Conservation (phyloP, 2,113 vertebrate species). For the Thalassarche chlororhynchos region DNA sequence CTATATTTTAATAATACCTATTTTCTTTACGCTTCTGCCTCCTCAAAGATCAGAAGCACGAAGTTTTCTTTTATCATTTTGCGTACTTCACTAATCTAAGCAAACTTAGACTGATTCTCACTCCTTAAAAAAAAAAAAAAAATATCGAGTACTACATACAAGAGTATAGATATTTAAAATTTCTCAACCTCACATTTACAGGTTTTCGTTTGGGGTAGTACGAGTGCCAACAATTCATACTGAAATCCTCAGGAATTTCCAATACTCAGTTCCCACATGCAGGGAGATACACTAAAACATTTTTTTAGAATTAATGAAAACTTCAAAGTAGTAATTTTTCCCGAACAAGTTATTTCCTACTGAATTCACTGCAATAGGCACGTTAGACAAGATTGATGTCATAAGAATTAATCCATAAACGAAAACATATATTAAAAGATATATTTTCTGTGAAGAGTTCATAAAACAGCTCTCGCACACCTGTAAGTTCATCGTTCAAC, state of each 20-base stretch:
- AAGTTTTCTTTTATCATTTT: not conserved
- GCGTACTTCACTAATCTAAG: not conserved
- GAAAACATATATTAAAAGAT: not conserved
- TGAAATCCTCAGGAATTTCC: not conserved
- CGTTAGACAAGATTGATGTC: not conserved
- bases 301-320: not conserved
- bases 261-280: not conserved
- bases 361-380: not conserved
- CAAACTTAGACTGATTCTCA: not conserved
- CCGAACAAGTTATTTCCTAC: not conserved
- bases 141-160: not conserved
- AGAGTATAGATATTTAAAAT: not conserved
- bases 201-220: not conserved
- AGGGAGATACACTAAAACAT: not conserved
- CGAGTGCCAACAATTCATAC: not conserved
- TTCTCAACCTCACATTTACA: not conserved
- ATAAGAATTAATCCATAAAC: not conserved
- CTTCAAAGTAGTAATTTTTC: not conserved
- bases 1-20: not conserved
- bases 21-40: not conserved
- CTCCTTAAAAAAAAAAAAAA: not conserved
- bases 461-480: not conserved
- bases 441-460: not conserved
- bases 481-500: not conserved
- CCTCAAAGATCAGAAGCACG: not conserved